phyloP scores from a whole-genome alignment of 2,113 vertebrate genomes.

The Epinephelus fuscoguttatus region DNA sequence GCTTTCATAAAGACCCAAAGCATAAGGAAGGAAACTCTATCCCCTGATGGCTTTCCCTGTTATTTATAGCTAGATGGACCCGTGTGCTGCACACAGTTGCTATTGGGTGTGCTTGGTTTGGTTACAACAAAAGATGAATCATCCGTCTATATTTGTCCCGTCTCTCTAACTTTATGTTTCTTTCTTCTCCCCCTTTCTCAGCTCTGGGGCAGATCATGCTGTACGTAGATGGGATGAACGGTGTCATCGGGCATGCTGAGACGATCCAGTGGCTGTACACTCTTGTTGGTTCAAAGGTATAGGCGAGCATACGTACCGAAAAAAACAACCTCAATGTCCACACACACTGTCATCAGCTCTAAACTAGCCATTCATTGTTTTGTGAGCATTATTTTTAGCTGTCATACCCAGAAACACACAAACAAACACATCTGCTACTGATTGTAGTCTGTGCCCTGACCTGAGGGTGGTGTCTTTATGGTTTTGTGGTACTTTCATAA shows the following conservation, averaged over 20 bases:
- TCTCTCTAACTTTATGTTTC: slow-evolving; percentile 13
- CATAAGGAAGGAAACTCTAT: not conserved
- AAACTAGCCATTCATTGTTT: slow-evolving; percentile 36
- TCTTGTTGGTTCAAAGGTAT: slow-evolving; percentile 95
- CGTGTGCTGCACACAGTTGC: slow-evolving; percentile 4
- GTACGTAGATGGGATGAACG: slow-evolving; percentile 98
- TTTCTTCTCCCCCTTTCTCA: slow-evolving; percentile 61
- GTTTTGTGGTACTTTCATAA: slow-evolving; percentile 25
- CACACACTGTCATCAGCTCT: not conserved
- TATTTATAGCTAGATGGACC: slow-evolving; percentile 18
- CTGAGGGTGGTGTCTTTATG: slow-evolving; percentile 23
- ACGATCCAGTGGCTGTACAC: slow-evolving; percentile 96
- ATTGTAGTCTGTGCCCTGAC: slow-evolving; percentile 20
- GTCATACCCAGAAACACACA: slow-evolving; percentile 28
- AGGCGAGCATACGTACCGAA: not conserved
- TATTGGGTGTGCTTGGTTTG: not conserved
- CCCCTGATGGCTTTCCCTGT: not conserved
- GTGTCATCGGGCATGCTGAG: slow-evolving; percentile 93
- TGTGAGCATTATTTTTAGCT: slow-evolving; percentile 49
- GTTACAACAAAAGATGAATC: slow-evolving; percentile 14
- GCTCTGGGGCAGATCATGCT: slow-evolving; percentile 98
- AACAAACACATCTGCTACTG: slow-evolving; percentile 46
- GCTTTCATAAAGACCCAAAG: not conserved
- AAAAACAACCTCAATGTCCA: not conserved
- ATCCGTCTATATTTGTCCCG: slow-evolving; percentile 12